Evolutionary conservation across 2,888 invertebrate species (phyloP).

Genomic region (Callinectes sapidus): DNA sequence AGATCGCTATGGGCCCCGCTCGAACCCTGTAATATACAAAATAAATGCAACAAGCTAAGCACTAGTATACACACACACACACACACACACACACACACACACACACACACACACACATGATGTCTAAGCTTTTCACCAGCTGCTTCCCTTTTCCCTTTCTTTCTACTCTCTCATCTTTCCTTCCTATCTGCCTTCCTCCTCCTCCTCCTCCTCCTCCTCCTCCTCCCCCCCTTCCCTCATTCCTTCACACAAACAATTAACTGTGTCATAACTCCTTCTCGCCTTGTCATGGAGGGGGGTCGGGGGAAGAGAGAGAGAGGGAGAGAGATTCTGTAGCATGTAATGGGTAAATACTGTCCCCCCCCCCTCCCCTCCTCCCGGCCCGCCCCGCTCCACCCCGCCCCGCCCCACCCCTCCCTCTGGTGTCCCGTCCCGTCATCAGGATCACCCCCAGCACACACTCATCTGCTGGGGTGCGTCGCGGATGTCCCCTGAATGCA

Average conservation of each 20-base stretch:
- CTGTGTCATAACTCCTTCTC: constrained; percentile 15
- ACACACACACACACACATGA: background rate
- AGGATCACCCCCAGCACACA: background rate
- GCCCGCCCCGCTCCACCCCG: background rate
- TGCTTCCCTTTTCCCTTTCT: constrained; percentile 15
- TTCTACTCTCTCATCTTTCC: constrained; percentile 9
- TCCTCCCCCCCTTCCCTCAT: background rate
- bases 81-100: constrained; percentile 24
- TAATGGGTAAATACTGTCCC: constrained; percentile 29
- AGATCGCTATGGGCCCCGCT: no score
- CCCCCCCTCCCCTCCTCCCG: background rate
- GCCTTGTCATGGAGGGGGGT: background rate
- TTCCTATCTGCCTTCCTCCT: background rate
- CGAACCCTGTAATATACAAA: no score
- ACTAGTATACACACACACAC: constrained; percentile 9
- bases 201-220: background rate
- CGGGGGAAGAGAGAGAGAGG: background rate
- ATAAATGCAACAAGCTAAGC: no score
- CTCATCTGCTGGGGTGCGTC: background rate
- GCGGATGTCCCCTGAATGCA: background rate
- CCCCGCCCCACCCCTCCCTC: background rate
- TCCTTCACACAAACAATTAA: constrained; percentile 14
- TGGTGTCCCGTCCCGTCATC: background rate
- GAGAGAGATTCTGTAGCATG: constrained; percentile 13
- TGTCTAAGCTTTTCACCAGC: constrained; percentile 20